Evolutionary conservation across 2,113 vertebrate genomes (phyloP).

Genomic region (Argyrosomus japonicus): DNA sequence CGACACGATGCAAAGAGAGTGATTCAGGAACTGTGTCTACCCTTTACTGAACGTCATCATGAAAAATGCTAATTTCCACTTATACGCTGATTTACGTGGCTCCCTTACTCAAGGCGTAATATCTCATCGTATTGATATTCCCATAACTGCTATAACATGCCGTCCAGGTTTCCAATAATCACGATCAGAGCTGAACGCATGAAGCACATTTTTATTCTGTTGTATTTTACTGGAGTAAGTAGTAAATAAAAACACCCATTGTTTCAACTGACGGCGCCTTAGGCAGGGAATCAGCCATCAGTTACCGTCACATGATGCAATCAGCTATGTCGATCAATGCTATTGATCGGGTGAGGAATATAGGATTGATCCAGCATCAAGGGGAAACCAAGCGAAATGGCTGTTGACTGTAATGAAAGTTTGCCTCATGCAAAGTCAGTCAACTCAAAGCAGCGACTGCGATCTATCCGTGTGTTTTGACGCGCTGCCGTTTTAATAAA

Average conservation of each 20-base stretch:
- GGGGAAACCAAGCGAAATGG: neutral
- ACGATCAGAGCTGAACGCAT: constrained; percentile 1
- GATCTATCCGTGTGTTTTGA: neutral
- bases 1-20: neutral
- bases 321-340: constrained; percentile 49
- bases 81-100: neutral
- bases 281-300: constrained; percentile 13
- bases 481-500: constrained; percentile 57
- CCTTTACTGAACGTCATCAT: no score
- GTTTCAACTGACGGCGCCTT: constrained; percentile 5
- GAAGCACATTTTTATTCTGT: neutral
- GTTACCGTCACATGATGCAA: constrained; percentile 44
- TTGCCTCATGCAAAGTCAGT: neutral
- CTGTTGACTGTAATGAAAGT: constrained; percentile 38
- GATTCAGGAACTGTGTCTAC: neutral
- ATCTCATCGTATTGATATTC: constrained; percentile 24
- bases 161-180: constrained; percentile 10
- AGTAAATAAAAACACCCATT: constrained; percentile 51
- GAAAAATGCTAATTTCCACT: neutral
- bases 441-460: neutral
- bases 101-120: neutral
- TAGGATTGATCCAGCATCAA: constrained; percentile 29
- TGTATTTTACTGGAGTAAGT: neutral
- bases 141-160: neutral
- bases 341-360: constrained; percentile 52